These are phyloP conservation scores for Daboia siamensis DNA, from an alignment of 2,113 vertebrate species.

Conservation along the genomic window DNA sequence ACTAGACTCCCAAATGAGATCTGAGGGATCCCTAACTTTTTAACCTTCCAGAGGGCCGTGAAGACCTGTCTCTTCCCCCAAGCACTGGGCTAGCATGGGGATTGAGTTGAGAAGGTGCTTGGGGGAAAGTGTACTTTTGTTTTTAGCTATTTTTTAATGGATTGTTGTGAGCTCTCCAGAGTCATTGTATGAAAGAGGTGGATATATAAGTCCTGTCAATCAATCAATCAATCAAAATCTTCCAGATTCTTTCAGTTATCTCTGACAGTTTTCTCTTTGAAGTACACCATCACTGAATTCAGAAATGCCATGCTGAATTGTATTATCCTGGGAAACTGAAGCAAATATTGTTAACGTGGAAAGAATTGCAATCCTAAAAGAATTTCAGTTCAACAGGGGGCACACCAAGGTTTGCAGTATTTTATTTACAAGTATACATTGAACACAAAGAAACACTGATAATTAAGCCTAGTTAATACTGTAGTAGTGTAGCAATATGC, in stretches of 20 bases:
- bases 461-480: constrained; percentile 68
- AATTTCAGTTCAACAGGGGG: constrained; percentile 1
- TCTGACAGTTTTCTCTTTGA: background rate
- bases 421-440: constrained; percentile 90
- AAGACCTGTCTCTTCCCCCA: no score
- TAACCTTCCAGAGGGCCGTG: no score
- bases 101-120: no score
- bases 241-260: background rate
- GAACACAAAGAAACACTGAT: constrained; percentile 84
- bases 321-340: background rate
- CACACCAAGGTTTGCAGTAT: constrained; percentile 73
- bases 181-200: no score
- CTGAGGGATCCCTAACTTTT: no score
- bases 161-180: no score
- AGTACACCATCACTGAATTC: background rate
- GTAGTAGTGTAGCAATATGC: constrained; percentile 86
- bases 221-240: background rate
- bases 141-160: no score
- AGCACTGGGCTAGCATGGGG: no score
- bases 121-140: no score
- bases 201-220: no score
- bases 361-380: background rate
- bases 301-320: background rate
- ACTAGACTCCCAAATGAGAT: no score
- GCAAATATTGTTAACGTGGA: background rate